Conservation (phyloP, 2,888 invertebrate genomes). For the Ephialtes manifestator region DNA sequence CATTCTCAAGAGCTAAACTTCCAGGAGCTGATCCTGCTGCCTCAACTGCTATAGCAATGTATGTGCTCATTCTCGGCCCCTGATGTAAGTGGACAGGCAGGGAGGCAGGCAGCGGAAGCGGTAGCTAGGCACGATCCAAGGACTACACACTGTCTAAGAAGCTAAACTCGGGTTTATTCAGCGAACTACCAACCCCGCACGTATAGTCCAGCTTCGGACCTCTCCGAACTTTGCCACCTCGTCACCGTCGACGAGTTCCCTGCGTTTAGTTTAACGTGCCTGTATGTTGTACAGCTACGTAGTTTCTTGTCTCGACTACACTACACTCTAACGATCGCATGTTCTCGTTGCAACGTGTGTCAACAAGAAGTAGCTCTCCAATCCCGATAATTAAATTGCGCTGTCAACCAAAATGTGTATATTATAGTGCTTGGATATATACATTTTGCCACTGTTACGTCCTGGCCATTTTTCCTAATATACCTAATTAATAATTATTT, state of each 20-base stretch:
- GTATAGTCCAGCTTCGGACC: slow-evolving; percentile 20
- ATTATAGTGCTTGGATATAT: not conserved
- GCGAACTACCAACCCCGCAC: not conserved
- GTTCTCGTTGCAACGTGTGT: slow-evolving; percentile 15
- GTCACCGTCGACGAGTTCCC: slow-evolving; percentile 30
- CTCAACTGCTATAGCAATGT: not conserved
- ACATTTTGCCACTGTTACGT: not conserved
- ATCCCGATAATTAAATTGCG: slow-evolving; percentile 8
- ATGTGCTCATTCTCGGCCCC: not conserved
- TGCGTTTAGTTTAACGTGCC: slow-evolving; percentile 5
- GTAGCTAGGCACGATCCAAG: slow-evolving; percentile 22
- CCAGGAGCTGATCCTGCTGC: slow-evolving; percentile 16
- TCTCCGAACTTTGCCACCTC: slow-evolving; percentile 30
- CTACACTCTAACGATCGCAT: slow-evolving; percentile 5
- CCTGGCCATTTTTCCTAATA: too few relatives aligned
- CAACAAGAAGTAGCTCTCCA: slow-evolving; percentile 9
- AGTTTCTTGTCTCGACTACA: slow-evolving; percentile 27
- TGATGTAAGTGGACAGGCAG: slow-evolving; percentile 48
- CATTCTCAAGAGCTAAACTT: slow-evolving; percentile 36
- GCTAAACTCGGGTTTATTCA: slow-evolving; percentile 46
- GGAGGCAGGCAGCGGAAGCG: not conserved
- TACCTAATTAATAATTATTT: too few relatives aligned
- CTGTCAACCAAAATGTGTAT: not conserved
- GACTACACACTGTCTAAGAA: slow-evolving; percentile 29
- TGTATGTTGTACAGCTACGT: not conserved